phyloP scores from a whole-genome alignment of 1,140 invertebrate species.

The Danaus melanippus region DNA sequence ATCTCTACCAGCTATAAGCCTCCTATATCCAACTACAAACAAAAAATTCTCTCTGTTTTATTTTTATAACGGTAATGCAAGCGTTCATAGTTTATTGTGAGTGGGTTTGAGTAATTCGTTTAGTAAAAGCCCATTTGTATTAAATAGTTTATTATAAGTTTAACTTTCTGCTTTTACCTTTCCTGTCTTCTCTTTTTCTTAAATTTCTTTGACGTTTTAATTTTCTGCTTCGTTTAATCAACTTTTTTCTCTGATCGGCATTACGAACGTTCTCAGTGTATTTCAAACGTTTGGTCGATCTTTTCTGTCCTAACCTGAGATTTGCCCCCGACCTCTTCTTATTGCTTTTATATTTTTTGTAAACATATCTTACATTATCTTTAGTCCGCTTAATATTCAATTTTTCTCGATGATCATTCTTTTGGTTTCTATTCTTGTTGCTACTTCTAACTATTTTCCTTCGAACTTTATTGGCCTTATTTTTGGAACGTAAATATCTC shows the following conservation, averaged over 20 bases:
- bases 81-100: slow-evolving; percentile 1
- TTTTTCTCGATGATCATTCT: neutral
- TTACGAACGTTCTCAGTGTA: slow-evolving; percentile 4
- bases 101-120: neutral
- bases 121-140: slow-evolving; percentile 3
- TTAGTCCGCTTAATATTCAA: slow-evolving; percentile 5
- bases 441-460: neutral
- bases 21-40: slow-evolving; percentile 28
- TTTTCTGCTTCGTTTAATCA: neutral
- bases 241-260: neutral
- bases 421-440: slow-evolving; percentile 2
- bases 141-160: slow-evolving; percentile 14
- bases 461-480: too few relatives aligned
- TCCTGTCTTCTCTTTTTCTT: slow-evolving; percentile 10
- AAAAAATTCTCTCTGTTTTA: neutral
- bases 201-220: slow-evolving; percentile 4
- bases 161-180: slow-evolving; percentile 18
- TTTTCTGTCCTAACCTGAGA: slow-evolving; percentile 4
- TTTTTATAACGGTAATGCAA: neutral
- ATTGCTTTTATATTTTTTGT: slow-evolving; percentile 6
- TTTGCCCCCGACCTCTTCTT: slow-evolving; percentile 5
- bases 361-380: neutral
- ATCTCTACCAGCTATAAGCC: slow-evolving; percentile 64
- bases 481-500: too few relatives aligned
- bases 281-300: slow-evolving; percentile 2